Conservation (phyloP, 2,113 vertebrate genomes). For the Nesoenas mayeri region DNA sequence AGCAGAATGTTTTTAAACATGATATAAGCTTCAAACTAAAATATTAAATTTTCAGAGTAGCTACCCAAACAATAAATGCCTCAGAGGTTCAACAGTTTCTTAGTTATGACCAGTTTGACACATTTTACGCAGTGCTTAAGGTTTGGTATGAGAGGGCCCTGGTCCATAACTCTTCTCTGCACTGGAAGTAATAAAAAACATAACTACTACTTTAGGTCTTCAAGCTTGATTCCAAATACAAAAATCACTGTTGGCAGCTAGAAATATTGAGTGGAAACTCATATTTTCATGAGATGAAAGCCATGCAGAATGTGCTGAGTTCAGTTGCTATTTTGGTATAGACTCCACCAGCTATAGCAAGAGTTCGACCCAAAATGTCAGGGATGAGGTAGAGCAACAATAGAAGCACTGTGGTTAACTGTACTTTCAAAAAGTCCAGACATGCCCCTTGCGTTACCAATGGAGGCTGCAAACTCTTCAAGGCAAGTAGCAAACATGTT, state of each 20-base stretch:
- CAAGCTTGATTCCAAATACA: background rate
- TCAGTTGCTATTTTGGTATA: background rate
- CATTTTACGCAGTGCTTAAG: background rate
- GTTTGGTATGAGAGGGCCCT: background rate
- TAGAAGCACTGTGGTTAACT: background rate
- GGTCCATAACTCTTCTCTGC: background rate
- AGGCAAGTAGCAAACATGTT: background rate
- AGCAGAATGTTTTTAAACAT: background rate
- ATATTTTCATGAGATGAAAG: background rate
- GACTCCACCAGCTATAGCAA: background rate
- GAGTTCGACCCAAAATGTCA: background rate
- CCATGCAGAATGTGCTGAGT: background rate
- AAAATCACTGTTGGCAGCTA: background rate
- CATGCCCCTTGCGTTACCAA: background rate
- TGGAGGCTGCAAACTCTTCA: background rate
- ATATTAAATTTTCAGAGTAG: background rate
- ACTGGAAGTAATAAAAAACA: background rate
- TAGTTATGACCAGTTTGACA: background rate
- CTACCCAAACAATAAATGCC: background rate
- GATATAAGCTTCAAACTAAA: background rate
- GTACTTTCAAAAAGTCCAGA: background rate
- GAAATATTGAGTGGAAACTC: background rate
- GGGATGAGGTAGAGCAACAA: no score
- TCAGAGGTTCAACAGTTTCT: background rate
- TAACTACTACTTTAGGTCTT: background rate